A percentile compares a stretch with the other conserved stretches of the same genome.
Conservation (phyloP, 2,113 vertebrate genomes). For the Coregonus clupeaformis region DNA sequence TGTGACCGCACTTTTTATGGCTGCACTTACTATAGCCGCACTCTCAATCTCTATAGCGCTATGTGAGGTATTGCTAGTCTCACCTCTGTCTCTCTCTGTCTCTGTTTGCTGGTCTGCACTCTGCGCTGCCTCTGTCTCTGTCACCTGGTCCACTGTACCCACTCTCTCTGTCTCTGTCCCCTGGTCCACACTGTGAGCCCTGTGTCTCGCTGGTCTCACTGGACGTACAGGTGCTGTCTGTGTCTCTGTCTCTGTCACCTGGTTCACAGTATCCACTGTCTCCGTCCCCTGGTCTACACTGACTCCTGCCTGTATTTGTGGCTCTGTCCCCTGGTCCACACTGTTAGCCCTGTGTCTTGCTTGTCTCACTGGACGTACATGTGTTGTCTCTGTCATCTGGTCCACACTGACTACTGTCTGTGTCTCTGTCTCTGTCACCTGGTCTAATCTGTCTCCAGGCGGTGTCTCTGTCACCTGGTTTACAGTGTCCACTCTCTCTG, state of each 20-base stretch:
- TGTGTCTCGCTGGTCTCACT: slow-evolving; percentile 50
- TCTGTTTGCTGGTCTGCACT: slow-evolving; percentile 55
- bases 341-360: slow-evolving; percentile 55
- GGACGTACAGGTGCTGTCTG: slow-evolving; percentile 30
- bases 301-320: slow-evolving; percentile 9
- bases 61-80: slow-evolving; percentile 41
- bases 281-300: slow-evolving; percentile 47
- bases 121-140: slow-evolving; percentile 60
- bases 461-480: slow-evolving; percentile 21
- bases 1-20: slow-evolving; percentile 23
- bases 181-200: slow-evolving; percentile 66
- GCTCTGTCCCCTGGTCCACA: slow-evolving; percentile 63
- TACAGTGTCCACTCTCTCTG: slow-evolving; percentile 56
- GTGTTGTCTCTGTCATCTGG: slow-evolving; percentile 31
- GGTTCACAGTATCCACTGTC: slow-evolving; percentile 59
- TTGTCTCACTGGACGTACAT: slow-evolving; percentile 39
- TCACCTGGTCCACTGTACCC: slow-evolving; percentile 53
- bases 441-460: slow-evolving; percentile 25
- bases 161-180: slow-evolving; percentile 60
- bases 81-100: slow-evolving; percentile 52
- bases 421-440: slow-evolving; percentile 28
- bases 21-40: slow-evolving; percentile 3
- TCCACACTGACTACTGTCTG: background rate
- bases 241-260: slow-evolving; percentile 16
- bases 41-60: slow-evolving; percentile 46